Conservation (phyloP, 2,888 invertebrate species). For the Parnassius orleans region DNA sequence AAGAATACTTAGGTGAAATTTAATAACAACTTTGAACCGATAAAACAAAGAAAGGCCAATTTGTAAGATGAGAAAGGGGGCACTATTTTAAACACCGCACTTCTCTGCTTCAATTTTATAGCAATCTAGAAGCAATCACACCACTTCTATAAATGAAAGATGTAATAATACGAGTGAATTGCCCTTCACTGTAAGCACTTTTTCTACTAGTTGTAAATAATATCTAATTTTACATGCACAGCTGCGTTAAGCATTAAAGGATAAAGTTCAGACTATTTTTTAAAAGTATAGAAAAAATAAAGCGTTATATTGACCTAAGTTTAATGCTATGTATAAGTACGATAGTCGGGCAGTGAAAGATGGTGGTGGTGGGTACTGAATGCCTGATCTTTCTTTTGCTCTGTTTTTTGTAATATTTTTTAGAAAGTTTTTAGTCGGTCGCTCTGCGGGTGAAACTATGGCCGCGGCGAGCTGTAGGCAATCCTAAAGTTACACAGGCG, state of each 20-base stretch:
- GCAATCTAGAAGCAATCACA: constrained; percentile 74
- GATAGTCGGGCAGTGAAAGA: constrained; percentile 76
- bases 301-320: constrained; percentile 39
- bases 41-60: constrained; percentile 75
- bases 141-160: constrained; percentile 68
- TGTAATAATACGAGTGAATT: constrained; percentile 65
- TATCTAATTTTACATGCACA: too few species aligned
- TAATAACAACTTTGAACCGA: constrained; percentile 46
- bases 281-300: neutral
- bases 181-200: constrained; percentile 53
- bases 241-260: too few species aligned
- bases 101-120: constrained; percentile 76
- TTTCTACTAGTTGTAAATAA: too few species aligned
- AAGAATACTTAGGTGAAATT: constrained; percentile 41
- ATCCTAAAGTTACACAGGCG: constrained; percentile 63
- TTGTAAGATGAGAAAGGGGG: constrained; percentile 75
- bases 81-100: constrained; percentile 73
- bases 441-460: constrained; percentile 75
- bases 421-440: constrained; percentile 75
- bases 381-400: constrained; percentile 75
- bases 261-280: neutral
- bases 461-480: constrained; percentile 60
- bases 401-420: constrained; percentile 69
- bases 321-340: constrained; percentile 52
- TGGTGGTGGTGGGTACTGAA: constrained; percentile 68